Evolutionary conservation across 2,797 vertebrate species (phyloP), one percentile per base, ranked within the genome.

Genomic region (Lagocephalus sceleratus): DNA sequence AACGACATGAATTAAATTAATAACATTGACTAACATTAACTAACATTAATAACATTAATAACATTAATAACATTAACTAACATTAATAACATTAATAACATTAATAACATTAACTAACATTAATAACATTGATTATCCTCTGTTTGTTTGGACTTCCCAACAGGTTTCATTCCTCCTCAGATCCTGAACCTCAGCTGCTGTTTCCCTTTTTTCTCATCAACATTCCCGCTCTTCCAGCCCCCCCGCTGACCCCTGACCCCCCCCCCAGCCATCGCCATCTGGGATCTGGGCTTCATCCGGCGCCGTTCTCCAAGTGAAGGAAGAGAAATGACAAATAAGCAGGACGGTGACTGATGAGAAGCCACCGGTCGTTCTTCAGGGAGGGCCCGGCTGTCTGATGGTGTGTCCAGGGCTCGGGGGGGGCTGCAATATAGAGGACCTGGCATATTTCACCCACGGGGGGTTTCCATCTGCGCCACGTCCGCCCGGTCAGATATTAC

Each of bases 401-500:
- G 46, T 25, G 19, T 59, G 57, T 71, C 51, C 44, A 60, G 26
- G 22, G 41, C 47, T 76, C 68, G 20, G 19, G 10, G 3, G 22
- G 25, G 22, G 41, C 25, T 71, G 72, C 71, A 63, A 65, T 77
- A 79, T 83, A 79, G 69, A 64, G 70, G 66, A 86, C 58, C 79
- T 66, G 68, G 60, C 70, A 69, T 73, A 56, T 73, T 76, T 82
- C 56, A 65, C 73, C 85, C 63, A 22, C 5, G 20, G 82, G 86
- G 73, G 76, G 77, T 86, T 83, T 85, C 68, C 78, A 62, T 78
- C 80, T 63, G 46, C 46, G 73, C 74, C 77, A 44, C 59, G 52
- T 60, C 76, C 70, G 69, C 69, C 56, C 54, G 66, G 69, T 75
- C 71, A 60, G 79, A 86, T 84, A 81, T 87, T 83, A 85, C 78